Evolutionary conservation across 92 coral and sea anemone genomes (phyloP), one percentile per base, ranked within the genome.

Genomic region (Nematostella vectensis): DNA sequence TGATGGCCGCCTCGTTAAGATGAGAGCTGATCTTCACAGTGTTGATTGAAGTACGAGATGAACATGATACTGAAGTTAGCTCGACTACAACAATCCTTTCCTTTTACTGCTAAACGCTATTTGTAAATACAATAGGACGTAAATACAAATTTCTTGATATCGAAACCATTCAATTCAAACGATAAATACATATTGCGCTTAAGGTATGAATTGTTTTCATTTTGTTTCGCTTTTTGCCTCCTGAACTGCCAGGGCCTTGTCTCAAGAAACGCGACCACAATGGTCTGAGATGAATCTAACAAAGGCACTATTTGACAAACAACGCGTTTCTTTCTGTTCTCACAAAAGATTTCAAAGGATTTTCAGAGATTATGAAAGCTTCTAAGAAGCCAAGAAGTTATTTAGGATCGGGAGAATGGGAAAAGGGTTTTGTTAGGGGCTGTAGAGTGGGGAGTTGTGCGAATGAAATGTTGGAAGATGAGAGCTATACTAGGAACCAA

Each of bases 231-330:
- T 45, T 45, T 45, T 45, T 17, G 9, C 23, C 4, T 19, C 21
- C 23, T 19, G 51, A n/a, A n/a, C 12, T 22, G 51, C 12, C 18
- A 11, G 15, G 40, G 15, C 44, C 45, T 55, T 54, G 70, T 48
- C 70, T 49, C 57, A 55, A 66, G 72, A 37, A 63, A 54, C 45
- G 44, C 44, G 40, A 64, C 72, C 72, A 66, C 72, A 66, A 45
- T 54, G 44, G 40, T 53, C 45, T 50, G 48, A 66, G 72, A 66
- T 66, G 72, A 39, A 42, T 30, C 53, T 21, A 44, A 66, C 63
- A 55, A 66, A 38, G 63, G 48, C 8, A 51, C 74, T 80, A 80
- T 84, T 83, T 84, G 77, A 78, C 87, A 79, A 84, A 79, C 77
- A 83, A 62, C 73, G 69, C 62, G 77, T 65, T 62, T 49, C 83